These are phyloP conservation scores for Kryphioiulus occultus DNA, from an alignment of 2,888 invertebrate genomes.

Conservation along the genomic window DNA sequence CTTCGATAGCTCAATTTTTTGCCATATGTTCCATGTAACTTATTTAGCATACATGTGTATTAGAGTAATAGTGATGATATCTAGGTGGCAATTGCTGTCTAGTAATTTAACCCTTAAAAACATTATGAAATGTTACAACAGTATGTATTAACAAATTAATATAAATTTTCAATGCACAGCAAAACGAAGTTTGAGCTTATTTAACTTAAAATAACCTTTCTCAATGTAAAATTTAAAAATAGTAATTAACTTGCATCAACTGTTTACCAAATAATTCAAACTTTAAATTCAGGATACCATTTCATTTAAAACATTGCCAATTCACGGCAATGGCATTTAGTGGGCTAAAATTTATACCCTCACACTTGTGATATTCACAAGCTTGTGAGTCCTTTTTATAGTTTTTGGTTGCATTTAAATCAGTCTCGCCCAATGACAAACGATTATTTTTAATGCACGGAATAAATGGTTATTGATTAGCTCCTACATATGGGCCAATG, in stretches of 20 bases:
- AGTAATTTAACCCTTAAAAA: too few species aligned
- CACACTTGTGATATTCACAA: neutral
- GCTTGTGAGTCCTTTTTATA: neutral
- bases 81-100: too few species aligned
- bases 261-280: neutral
- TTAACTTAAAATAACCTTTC: too few species aligned
- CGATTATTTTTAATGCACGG: neutral
- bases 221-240: too few species aligned
- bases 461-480: neutral
- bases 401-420: neutral
- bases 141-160: too few species aligned
- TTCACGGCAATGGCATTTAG: neutral
- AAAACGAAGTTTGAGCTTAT: too few species aligned
- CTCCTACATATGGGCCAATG: neutral
- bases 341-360: neutral
- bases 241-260: neutral
- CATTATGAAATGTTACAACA: too few species aligned
- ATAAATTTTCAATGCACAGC: too few species aligned
- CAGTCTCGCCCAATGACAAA: slow-evolving; percentile 4
- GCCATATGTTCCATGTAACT: too few species aligned
- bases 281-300: neutral
- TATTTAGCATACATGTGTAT: too few species aligned
- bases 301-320: neutral
- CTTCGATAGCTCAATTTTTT: too few species aligned
- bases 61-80: too few species aligned